These are phyloP conservation scores for Rhopilema esculentum DNA, from an alignment of 30 jellyfish, hydroid and myxozoan species.

Conservation along the genomic window DNA sequence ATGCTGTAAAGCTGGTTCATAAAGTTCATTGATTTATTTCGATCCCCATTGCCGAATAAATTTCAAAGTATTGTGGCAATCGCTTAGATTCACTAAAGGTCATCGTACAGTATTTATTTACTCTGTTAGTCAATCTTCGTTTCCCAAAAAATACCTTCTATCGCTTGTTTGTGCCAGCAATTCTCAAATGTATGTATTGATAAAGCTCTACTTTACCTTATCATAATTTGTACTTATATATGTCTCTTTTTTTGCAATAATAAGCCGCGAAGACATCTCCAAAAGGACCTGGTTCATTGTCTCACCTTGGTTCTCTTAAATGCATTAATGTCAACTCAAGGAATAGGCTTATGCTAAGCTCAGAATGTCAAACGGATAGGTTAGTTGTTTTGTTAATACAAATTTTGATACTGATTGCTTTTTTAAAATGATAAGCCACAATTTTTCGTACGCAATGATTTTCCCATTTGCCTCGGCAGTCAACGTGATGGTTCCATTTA, in stretches of 20 bases:
- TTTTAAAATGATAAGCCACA: no score
- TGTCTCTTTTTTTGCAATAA: not conserved
- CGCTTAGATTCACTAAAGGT: no score
- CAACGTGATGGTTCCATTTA: no score
- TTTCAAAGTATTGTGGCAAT: no score
- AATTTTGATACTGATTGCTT: no score
- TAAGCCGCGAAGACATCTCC: conserved; percentile 62
- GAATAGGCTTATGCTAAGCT: conserved; percentile 59
- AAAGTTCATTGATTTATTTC: no score
- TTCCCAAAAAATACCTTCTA: not conserved
- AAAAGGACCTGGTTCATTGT: conserved; percentile 88
- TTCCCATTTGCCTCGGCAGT: no score
- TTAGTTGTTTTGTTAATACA: conserved; percentile 43
- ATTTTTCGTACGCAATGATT: no score
- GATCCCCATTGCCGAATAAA: no score
- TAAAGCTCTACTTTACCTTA: not conserved
- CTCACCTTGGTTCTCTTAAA: conserved; percentile 92
- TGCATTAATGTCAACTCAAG: conserved; percentile 82
- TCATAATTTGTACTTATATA: not conserved
- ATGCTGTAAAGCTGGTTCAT: no score
- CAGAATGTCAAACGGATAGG: conserved; percentile 79
- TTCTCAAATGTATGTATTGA: not conserved
- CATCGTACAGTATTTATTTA: no score
- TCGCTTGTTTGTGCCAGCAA: no score
- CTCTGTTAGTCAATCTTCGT: not conserved